phyloP scores from a whole-genome alignment of 2,888 invertebrate genomes.

The Sphaerophoria rueppellii region DNA sequence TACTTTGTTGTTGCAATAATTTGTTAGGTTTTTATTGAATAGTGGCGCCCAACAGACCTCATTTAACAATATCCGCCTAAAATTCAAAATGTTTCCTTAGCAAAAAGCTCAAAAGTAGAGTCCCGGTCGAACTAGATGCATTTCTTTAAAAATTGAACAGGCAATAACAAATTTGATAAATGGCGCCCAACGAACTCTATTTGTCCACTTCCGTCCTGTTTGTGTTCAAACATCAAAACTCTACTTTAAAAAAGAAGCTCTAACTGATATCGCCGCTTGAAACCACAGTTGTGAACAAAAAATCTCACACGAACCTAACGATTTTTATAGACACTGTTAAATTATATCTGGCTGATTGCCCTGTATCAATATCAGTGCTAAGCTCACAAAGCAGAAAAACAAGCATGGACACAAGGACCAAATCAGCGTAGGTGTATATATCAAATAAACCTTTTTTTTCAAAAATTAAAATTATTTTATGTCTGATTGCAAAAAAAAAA shows the following conservation, averaged over 20 bases:
- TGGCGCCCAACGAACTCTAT: constrained; percentile 11
- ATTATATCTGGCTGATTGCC: background rate
- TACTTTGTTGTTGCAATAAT: no score
- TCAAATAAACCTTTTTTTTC: constrained; percentile 48
- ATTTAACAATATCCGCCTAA: no score
- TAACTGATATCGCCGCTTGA: background rate
- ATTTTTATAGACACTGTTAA: background rate
- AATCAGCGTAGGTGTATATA: constrained; percentile 36
- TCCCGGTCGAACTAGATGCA: no score
- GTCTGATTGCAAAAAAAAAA: constrained; percentile 61
- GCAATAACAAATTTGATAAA: background rate
- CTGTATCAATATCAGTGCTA: background rate
- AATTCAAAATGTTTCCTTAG: no score
- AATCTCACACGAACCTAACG: background rate
- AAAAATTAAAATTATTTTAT: constrained; percentile 68
- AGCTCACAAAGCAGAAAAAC: constrained; percentile 8
- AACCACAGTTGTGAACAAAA: background rate
- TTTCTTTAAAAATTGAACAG: background rate
- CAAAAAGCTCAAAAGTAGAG: no score
- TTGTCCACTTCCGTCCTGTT: no score
- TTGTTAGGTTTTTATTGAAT: no score
- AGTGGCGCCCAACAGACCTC: no score
- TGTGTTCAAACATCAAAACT: background rate
- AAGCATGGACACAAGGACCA: constrained; percentile 14
- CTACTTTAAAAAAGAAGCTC: background rate